A percentile compares a stretch with the other conserved stretches of the same genome.
Evolutionary conservation across 1,140 invertebrate species (phyloP).

Genomic region (Metaphire vulgaris): DNA sequence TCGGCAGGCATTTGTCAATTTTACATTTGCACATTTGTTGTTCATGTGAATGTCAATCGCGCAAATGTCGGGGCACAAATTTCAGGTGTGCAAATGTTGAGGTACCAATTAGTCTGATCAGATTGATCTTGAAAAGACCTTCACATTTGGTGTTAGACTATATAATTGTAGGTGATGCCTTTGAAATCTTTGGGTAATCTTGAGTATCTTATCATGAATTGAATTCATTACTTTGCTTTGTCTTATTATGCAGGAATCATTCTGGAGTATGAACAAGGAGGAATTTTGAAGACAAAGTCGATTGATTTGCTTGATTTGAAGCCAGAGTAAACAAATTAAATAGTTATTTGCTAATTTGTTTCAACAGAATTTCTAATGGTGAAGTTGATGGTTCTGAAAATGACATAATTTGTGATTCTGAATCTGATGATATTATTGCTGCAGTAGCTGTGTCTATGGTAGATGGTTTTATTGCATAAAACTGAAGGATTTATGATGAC

Average conservation of each 20-base stretch:
- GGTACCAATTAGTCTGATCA: neutral
- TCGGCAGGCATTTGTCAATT: too few species aligned
- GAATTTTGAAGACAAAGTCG: conserved; percentile 51
- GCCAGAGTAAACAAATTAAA: conserved; percentile 52
- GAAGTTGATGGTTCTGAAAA: too few species aligned
- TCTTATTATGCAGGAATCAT: conserved; percentile 48
- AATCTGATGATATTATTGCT: neutral
- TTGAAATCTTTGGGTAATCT: too few species aligned
- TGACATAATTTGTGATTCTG: conserved; percentile 28
- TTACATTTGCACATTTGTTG: too few species aligned
- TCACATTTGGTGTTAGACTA: neutral
- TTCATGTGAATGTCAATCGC: neutral
- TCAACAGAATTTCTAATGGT: too few species aligned
- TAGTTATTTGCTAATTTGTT: too few species aligned
- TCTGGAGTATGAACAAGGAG: conserved; percentile 52
- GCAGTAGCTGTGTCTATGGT: neutral
- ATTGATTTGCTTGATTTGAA: conserved; percentile 51
- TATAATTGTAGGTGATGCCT: conserved; percentile 3
- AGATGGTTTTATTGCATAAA: too few species aligned
- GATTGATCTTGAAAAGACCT: neutral
- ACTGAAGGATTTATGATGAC: too few species aligned
- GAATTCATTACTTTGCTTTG: neutral
- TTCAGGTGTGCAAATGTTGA: neutral
- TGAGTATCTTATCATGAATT: too few species aligned
- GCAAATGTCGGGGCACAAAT: neutral